These are phyloP conservation scores for Protonibea diacanthus DNA, from an alignment of 2,797 vertebrate genomes.

Conservation along the genomic window DNA sequence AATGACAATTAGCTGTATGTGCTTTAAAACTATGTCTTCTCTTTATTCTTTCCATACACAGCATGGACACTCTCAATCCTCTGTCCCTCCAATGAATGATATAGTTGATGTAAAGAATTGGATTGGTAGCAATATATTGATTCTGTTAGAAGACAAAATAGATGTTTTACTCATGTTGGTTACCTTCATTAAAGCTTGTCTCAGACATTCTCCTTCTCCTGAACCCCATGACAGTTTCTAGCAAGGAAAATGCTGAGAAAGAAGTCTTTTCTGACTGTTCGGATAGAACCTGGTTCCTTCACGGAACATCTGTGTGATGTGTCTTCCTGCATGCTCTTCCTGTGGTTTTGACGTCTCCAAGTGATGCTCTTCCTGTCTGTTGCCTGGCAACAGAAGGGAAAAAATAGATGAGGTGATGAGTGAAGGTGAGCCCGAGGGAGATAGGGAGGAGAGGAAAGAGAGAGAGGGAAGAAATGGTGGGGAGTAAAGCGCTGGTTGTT, in stretches of 20 bases:
- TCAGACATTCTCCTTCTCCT: not conserved
- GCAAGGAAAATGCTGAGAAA: not conserved
- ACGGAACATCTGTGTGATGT: conserved; percentile 43
- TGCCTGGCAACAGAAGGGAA: conserved; percentile 76
- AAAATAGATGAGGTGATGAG: conserved; percentile 78
- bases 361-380: conserved; percentile 82
- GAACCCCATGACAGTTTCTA: conserved; percentile 6
- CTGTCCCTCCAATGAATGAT: not conserved
- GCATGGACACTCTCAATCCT: not conserved
- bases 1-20: not conserved
- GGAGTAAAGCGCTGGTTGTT: conserved; percentile 41
- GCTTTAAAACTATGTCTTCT: no score
- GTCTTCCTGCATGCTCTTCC: conserved; percentile 78
- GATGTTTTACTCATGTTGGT: not conserved
- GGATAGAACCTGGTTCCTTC: conserved; percentile 18
- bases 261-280: conserved; percentile 6
- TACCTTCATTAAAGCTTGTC: not conserved
- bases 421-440: conserved; percentile 77
- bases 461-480: conserved; percentile 41
- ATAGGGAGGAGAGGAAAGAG: conserved; percentile 54
- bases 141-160: not conserved
- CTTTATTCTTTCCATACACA: not conserved
- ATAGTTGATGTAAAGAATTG: not conserved
- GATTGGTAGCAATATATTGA: not conserved
- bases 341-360: conserved; percentile 69